Base-by-base conservation (phyloP, 35 echinoderm and acorn worm genomes). In the Anneissia japonica region DNA sequence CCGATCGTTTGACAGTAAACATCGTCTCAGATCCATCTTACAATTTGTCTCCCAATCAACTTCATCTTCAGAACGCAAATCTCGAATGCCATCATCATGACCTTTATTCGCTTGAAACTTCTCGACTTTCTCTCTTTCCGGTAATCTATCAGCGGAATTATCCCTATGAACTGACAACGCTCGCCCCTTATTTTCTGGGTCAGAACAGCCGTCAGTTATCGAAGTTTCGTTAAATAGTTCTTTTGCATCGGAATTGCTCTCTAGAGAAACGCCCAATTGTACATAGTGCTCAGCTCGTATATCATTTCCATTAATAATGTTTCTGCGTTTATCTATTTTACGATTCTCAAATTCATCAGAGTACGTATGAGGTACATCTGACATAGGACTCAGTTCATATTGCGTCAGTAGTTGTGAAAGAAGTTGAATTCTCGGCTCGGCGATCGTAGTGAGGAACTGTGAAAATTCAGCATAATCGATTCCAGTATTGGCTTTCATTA, bases 401-500 rank as follows among this genome's bases (percentile, higher is more conserved):
- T 64, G 51, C 51, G 51, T 64, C 51, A 64, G 1, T 3, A 64
- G 11, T 64, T 84, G 46, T 45, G 38, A 34, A 38, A 95, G n/a
- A 21, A 91, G 21, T 28, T 82, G 75, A 0, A 94, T 77, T 38
- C 95, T 83, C 23, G 39, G 26, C n/a, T 36, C 80, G 10, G 96
- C 89, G 72, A 99, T 86, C 31, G 79, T 89, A 37, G 56, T 46
- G 13, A 99, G 83, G 76, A 94, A 84, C 3, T 77, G 75, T 35
- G 92, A 91, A 84, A 99, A 99, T 46, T 99, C 92, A 83, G 86
- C 38, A 81, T 89, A 99, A 88, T 99, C 96, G 26, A 99, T 99
- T 30, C 92, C 96, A 36, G 89, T 94, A 30, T 82, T 89, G 31
- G 96, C 92, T 87, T 93, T 94, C 86, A 99, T 80, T 51, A 99